Evolutionary conservation across 1,140 invertebrate species (phyloP).

Genomic region (Drosophila santomea): DNA sequence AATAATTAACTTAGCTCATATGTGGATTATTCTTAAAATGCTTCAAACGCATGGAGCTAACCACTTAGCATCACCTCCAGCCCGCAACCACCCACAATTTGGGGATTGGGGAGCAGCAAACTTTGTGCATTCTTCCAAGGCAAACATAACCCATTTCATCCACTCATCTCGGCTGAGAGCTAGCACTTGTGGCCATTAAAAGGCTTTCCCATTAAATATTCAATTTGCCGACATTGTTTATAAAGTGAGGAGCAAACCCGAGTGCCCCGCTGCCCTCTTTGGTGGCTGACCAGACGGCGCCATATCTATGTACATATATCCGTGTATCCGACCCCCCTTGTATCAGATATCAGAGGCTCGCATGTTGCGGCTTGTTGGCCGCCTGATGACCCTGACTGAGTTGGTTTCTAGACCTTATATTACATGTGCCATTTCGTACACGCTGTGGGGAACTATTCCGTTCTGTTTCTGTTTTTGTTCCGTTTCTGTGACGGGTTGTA

Average conservation of each 20-base stretch:
- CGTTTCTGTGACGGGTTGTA: conserved; percentile 18
- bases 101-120: conserved; percentile 6
- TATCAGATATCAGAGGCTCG: conserved; percentile 55
- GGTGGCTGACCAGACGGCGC: conserved; percentile 49
- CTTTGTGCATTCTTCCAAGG: conserved; percentile 37
- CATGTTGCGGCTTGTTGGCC: conserved; percentile 48
- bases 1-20: no score
- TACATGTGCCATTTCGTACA: conserved; percentile 47
- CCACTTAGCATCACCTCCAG: conserved; percentile 1
- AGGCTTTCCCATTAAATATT: conserved; percentile 56
- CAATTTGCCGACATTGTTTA: conserved; percentile 52
- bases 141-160: conserved; percentile 41
- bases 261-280: not conserved
- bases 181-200: conserved; percentile 41
- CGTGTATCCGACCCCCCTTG: not conserved
- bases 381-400: conserved; percentile 43
- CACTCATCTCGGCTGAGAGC: conserved; percentile 22
- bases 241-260: conserved; percentile 43
- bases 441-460: conserved; percentile 31
- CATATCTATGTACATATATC: conserved; percentile 8
- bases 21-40: no score
- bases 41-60: not conserved
- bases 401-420: conserved; percentile 11
- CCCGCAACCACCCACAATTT: conserved; percentile 1
- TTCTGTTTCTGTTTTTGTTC: conserved; percentile 19